Evolutionary conservation across 2,797 vertebrate species (phyloP).

Genomic region (Melopsittacus undulatus): DNA sequence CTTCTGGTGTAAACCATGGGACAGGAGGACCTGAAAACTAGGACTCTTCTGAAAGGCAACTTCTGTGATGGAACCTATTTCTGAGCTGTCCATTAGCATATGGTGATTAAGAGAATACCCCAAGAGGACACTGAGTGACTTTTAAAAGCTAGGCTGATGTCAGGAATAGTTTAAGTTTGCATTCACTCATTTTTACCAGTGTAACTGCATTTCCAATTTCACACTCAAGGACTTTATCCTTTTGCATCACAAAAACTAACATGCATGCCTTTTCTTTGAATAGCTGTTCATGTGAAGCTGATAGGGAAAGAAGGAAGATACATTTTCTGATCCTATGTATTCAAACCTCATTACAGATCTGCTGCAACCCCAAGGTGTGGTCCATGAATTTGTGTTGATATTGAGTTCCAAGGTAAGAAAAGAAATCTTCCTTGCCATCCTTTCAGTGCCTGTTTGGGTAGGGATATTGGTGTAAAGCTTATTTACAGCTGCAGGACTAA

Average conservation of each 20-base stretch:
- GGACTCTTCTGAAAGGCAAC: not conserved
- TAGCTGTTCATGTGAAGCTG: not conserved
- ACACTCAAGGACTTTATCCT: not conserved
- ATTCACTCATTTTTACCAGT: not conserved
- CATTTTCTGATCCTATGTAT: fast-evolving
- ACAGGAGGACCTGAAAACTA: not conserved
- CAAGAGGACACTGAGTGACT: not conserved
- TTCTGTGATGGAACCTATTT: not conserved
- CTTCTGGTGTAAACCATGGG: not conserved
- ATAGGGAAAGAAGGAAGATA: not conserved
- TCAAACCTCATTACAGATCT: not conserved
- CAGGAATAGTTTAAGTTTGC: not conserved
- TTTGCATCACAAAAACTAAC: not conserved
- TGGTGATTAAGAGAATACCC: not conserved
- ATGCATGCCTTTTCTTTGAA: not conserved
- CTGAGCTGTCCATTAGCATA: not conserved
- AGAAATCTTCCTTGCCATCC: not conserved
- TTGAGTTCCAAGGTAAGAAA: not conserved
- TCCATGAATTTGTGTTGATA: not conserved
- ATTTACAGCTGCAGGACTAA: not conserved
- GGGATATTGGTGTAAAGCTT: not conserved
- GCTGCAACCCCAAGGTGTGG: not conserved
- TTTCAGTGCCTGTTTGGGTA: not conserved
- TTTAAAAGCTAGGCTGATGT: not conserved
- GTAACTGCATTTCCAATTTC: not conserved